A percentile compares a stretch with the other conserved stretches of the same genome.
Evolutionary conservation across 2,888 invertebrate genomes (phyloP).

Genomic region (Phaedon cochleariae): DNA sequence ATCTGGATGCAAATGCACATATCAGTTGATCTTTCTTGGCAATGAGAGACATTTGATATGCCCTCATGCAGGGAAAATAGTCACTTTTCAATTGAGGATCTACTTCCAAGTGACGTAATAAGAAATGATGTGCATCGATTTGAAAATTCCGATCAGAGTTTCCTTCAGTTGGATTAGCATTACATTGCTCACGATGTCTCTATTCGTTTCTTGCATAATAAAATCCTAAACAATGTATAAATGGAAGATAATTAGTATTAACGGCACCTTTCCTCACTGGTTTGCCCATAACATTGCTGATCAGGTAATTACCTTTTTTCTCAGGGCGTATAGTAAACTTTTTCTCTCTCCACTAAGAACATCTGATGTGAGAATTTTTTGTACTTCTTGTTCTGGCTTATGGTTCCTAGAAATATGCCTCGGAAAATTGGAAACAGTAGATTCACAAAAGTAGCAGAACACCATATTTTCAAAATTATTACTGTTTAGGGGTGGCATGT

Average conservation of each 20-base stretch:
- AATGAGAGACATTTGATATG: conserved; percentile 4
- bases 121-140: conserved; percentile 12
- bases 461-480: too few relatives aligned
- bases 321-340: conserved; percentile 3
- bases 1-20: conserved; percentile 19
- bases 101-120: neutral
- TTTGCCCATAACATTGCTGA: conserved; percentile 1
- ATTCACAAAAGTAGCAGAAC: neutral
- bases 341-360: conserved; percentile 13
- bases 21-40: conserved; percentile 19
- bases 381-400: conserved; percentile 12
- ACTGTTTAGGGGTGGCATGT: too few relatives aligned
- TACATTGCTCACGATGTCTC: conserved; percentile 20
- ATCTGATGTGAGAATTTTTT: conserved; percentile 14
- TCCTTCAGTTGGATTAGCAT: conserved; percentile 8
- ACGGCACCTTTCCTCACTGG: conserved; percentile 7
- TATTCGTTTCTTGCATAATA: conserved; percentile 18
- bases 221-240: conserved; percentile 19
- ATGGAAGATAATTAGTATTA: conserved; percentile 14
- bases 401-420: conserved; percentile 8
- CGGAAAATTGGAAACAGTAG: neutral
- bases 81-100: neutral
- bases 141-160: conserved; percentile 1
- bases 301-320: conserved; percentile 27
- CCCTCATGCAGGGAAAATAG: neutral